phyloP scores from a whole-genome alignment of 92 coral and sea anemone genomes.

The Zoanthus sansibaricus region DNA sequence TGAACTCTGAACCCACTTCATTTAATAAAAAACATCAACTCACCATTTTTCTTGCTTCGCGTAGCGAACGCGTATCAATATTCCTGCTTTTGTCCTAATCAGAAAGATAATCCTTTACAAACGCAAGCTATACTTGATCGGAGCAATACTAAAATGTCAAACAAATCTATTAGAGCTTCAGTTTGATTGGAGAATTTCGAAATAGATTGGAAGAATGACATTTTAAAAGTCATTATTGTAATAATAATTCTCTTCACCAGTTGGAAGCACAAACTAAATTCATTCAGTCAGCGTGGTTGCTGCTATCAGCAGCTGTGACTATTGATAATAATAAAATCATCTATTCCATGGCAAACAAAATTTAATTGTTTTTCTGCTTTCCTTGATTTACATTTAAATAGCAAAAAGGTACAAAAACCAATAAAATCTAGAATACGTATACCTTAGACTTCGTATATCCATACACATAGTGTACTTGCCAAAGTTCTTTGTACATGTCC shows the following conservation, averaged over 20 bases:
- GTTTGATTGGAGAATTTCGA: constrained; percentile 34
- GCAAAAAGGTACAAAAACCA: neutral
- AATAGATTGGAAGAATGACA: neutral
- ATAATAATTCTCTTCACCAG: neutral
- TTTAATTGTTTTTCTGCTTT: neutral
- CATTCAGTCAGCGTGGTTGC: neutral
- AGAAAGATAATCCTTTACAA: neutral
- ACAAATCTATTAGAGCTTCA: neutral
- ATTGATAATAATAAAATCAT: neutral
- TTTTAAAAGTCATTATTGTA: neutral
- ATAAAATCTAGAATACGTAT: neutral
- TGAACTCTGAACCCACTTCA: neutral
- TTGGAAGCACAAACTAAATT: constrained; percentile 3
- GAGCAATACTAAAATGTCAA: constrained; percentile 1
- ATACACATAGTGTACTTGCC: neutral
- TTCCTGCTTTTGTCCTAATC: neutral
- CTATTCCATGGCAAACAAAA: neutral
- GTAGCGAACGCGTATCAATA: neutral
- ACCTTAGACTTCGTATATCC: neutral
- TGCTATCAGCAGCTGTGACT: neutral
- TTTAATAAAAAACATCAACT: neutral
- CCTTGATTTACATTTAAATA: neutral
- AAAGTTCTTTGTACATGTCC: too few species aligned
- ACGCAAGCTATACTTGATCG: constrained; percentile 11
- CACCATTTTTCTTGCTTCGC: constrained; percentile 18